phyloP scores from a whole-genome alignment of 2,888 invertebrate genomes.

The Sinhomidia bicolor region DNA sequence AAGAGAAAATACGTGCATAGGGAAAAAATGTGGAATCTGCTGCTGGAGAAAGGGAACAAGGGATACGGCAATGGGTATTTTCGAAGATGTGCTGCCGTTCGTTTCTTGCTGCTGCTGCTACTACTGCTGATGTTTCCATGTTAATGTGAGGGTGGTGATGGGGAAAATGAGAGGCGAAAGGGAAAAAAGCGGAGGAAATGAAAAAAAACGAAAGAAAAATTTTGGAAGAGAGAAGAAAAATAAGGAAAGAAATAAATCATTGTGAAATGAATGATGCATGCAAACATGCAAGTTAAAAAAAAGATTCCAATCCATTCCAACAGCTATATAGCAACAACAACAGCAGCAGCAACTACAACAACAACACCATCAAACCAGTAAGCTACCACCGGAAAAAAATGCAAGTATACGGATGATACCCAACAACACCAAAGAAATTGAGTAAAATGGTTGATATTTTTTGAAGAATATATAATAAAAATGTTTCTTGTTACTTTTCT shows the following conservation, averaged over 20 bases:
- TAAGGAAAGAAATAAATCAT: constrained; percentile 79
- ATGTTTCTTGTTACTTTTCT: background rate
- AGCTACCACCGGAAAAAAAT: background rate
- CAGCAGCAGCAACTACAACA: constrained; percentile 2
- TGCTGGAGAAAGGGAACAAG: background rate
- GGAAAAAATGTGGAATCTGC: background rate
- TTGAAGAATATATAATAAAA: background rate
- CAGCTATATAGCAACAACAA: too few relatives aligned
- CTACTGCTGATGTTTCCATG: background rate
- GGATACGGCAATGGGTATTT: background rate
- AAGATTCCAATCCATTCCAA: constrained; percentile 61
- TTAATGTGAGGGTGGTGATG: background rate
- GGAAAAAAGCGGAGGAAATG: background rate
- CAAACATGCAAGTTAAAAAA: constrained; percentile 72
- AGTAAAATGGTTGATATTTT: constrained; percentile 29
- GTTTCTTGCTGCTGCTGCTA: background rate
- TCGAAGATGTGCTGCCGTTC: background rate
- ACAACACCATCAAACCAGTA: background rate
- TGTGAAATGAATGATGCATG: constrained; percentile 79
- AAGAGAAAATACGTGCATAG: too few relatives aligned
- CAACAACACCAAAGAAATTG: background rate
- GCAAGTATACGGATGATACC: background rate
- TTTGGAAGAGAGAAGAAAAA: constrained; percentile 54
- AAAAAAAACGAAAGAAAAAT: constrained; percentile 18
- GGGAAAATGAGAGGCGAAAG: background rate